Evolutionary conservation across 2,113 vertebrate genomes (phyloP), one percentile per base, ranked within the genome.

Genomic region (Puntigrus tetrazona): DNA sequence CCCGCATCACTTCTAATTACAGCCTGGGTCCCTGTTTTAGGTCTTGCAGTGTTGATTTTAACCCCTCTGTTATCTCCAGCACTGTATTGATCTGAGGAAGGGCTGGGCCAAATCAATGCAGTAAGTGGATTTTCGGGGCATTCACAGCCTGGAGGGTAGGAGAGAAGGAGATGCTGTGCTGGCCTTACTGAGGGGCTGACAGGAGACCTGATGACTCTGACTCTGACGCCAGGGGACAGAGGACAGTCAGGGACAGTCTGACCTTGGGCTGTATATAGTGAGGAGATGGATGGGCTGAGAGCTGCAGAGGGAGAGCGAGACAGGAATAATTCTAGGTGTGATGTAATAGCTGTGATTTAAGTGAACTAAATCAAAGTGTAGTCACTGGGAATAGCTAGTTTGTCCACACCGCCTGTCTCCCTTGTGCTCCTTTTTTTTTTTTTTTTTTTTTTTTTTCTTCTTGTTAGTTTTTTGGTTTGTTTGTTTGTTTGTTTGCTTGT

Each of bases 121-220:
- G 79, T 76, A 76, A 87, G 77, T 80, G 69, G 75, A 85, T 80
- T 88, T 74, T 83, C 75, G 74, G 29, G 75, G 74, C 75, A 88
- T 36, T 59, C 13, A 16, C 18, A 73, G 50, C 61, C 27, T 69
- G 81, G 43, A 36, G 63, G 50, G 29, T 4, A 29, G 8, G 36
- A 41, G 57, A 34, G 45, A 38, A 34, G 63, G 63, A 52, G 59
- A 47, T 1, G 18, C 61, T 78, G 52, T 20, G 70, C 63, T 38
- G 65, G 38, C 14, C 61, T 76, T 34, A 59, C 43, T n/a, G 41
- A 65, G n/a, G 34, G 25, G 16, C 70, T 67, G 43, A 84, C 73
- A 65, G 70, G 14, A 65, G 27, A 29, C 83, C 63, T 81, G 79
- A 18, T 18, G 79, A 81, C 63, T 70, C 79, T 18, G 79, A 81